Evolutionary conservation across 2,797 vertebrate genomes (phyloP), one percentile per base, ranked within the genome.

Genomic region (Platalea minor): DNA sequence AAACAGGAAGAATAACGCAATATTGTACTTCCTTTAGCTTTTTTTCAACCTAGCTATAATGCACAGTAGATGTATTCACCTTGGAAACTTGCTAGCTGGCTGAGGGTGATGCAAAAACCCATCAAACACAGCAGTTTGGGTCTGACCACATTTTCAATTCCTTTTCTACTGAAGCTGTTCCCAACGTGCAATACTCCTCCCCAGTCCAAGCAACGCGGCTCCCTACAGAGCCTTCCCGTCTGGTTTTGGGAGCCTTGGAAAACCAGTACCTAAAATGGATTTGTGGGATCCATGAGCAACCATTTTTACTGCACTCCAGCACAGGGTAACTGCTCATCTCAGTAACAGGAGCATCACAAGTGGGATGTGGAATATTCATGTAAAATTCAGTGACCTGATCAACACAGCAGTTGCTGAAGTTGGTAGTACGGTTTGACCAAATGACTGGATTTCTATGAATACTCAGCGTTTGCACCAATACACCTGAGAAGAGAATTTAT

Each of bases 341-440:
- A 0, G 35, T 56, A 54, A 64, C 16, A 10, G 0, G 13, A 37
- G 24, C 17, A 46, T 53, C 64, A 35, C 0, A 0, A 29, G 73
- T 11, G 28, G 59, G 20, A 61, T 31, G 12, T 48, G n/a, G 46
- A 81, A 53, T 13, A 48, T 37, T 16, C 33, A 26, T 57, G 51
- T 9, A 46, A 50, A 64, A 43, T 35, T 33, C 68, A 35, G 39
- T 46, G 68, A 54, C 53, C 41, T 13, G 33, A 72, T 41, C 61
- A 85, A 3, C 13, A n/a, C n/a, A 23, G 59, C 73, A 72, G 61
- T 12, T 68, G 70, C 19, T 21, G 26, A 86, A 73, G 33, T 11
- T 74, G 54, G 7, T 1, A 65, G 39, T 24, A 28, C 0, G 9
- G 39, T 26, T 76, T 91, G 67, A 70, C 9, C 37, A 61, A 41